Percentiles rank a stretch among this genome's conserved stretches.
These are phyloP conservation scores for Drosophila tropicalis DNA, from an alignment of 1,140 invertebrate species.

Conservation along the genomic window DNA sequence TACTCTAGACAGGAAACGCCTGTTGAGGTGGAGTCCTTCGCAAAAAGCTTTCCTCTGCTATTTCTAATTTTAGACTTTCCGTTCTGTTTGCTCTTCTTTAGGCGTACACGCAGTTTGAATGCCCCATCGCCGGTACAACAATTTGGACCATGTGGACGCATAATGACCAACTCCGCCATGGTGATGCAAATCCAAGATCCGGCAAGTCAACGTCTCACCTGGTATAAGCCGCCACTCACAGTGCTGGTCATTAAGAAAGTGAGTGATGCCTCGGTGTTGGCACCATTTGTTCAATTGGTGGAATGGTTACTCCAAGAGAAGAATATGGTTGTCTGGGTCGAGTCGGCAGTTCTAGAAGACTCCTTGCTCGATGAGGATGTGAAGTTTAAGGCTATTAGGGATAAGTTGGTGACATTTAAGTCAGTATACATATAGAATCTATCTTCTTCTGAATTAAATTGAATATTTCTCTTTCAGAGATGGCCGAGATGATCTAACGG, in stretches of 20 bases:
- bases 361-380: constrained; percentile 88
- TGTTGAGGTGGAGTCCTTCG: constrained; percentile 34
- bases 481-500: constrained; percentile 93
- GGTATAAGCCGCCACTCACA: constrained; percentile 97
- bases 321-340: constrained; percentile 97
- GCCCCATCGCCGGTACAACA: constrained; percentile 96
- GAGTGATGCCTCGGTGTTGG: constrained; percentile 93
- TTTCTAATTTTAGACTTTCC: not conserved
- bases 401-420: constrained; percentile 94
- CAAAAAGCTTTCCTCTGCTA: not conserved
- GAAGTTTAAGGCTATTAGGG: constrained; percentile 89
- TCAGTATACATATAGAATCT: constrained; percentile 38
- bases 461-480: constrained; percentile 85
- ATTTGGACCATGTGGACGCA: constrained; percentile 97
- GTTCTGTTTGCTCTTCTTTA: constrained; percentile 83
- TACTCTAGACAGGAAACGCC: constrained; percentile 15
- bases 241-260: constrained; percentile 98
- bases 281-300: constrained; percentile 96
- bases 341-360: constrained; percentile 94
- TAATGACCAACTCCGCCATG: constrained; percentile 98
- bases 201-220: constrained; percentile 96
- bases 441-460: too few relatives aligned
- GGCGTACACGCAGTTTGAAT: constrained; percentile 95
- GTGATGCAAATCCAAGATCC: constrained; percentile 99
- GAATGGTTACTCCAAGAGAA: constrained; percentile 97